Evolutionary conservation across 2,113 vertebrate genomes (phyloP), one percentile per base, ranked within the genome.

Genomic region (Aptenodytes forsteri): DNA sequence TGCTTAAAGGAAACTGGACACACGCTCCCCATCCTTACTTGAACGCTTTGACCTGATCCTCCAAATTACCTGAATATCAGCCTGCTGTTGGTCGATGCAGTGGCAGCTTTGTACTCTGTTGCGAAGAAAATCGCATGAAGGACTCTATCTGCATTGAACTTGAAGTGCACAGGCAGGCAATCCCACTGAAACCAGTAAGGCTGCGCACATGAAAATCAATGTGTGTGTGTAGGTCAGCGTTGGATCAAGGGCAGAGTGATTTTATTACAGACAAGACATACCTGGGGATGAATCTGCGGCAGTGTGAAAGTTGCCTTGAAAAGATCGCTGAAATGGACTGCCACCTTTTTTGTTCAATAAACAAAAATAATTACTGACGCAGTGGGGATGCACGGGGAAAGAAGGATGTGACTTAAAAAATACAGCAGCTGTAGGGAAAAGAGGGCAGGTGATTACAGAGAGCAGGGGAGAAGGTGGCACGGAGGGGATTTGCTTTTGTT

Each of bases 81-180:
- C 50, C 64, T 70, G 64, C 38, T 65, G 30, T 49, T 42, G 52
- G 46, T 77, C 4, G 9, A 27, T 58, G 38, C 49, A 42, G 61
- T 0, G 0, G 47, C 54, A 50, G 49, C 55, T 67, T 55, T 73
- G 61, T 55, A 13, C 47, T 55, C 30, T 0, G 1, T 32, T 69
- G 73, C 44, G 40, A 15, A 64, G 49, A 80, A 73, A 75, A 56
- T 61, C 6, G 1, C 27, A 2, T 13, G 49, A 61, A 46, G 49
- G 71, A 21, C 46, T 58, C 16, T 5, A 4, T 14, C 65, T 42
- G 30, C 17, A 7, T 20, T 76, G 44, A 49, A 32, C 27, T 29
- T 42, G 30, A 44, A 32, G 52, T 14, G 34, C 8, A 47, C 11
- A 5, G 20, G 23, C 38, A 50, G 32, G 32, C 44, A 62, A 58